Evolutionary conservation across 1,140 invertebrate genomes (phyloP), one percentile per base, ranked within the genome.

Genomic region (Pomacea maculata): DNA sequence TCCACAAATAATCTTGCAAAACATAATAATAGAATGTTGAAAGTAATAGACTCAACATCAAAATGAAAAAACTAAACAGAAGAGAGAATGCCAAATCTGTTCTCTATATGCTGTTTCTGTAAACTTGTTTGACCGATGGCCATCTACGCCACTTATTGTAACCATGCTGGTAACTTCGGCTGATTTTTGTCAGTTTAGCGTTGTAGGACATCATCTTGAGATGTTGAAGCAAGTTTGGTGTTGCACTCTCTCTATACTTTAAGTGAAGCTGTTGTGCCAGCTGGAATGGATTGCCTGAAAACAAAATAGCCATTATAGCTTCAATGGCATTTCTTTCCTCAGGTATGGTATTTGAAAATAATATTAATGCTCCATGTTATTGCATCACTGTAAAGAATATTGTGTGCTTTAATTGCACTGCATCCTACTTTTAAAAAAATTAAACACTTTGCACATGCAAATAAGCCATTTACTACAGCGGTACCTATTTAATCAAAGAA

Each of bases 231-330:
- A 81, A 77, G 57, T 79, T 72, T 7, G 29, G 34, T 19, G 55
- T 68, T 25, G 55, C 61, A 12, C 65, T 71, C 14, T 80, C 72
- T 52, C 83, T 72, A 70, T 86, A 86, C 65, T 84, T 86, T 65
- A 70, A 52, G 77, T 83, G 83, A 17, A 84, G 55, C 21, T 78
- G 34, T 55, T 77, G 68, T 6, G 73, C 83, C 45, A 86, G 75
- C 15, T 65, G 72, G 11, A 83, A 71, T 11, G 83, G 79, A 80
- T 84, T 81, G 74, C 85, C 85, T 86, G 82, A n/a, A 78, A 78
- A 67, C 52, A 15, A 68, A 11, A 15, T 61, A 21, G 17, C n/a
- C 55, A 68, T 70, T 5, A 54, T 57, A 11, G 34, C 14, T 25
- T 45, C 45, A 45, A 19, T 55, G n/a, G 14, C 17, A 72, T 45